Conservation (phyloP, 2,888 invertebrate species). For the Machimus rusticus region DNA sequence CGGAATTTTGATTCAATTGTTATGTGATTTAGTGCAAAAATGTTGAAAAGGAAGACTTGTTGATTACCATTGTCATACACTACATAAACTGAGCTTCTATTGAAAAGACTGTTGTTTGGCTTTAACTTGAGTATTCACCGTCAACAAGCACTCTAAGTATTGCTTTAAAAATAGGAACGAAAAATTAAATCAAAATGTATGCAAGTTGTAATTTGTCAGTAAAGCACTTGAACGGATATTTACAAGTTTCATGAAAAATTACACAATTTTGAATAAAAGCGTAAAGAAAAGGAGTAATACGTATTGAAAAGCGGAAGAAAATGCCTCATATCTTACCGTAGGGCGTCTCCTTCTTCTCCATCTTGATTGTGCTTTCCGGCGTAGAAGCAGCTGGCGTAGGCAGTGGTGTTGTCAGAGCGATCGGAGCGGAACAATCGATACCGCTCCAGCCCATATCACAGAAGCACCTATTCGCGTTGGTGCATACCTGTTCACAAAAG, state of each 20-base stretch:
- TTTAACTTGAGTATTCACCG: background rate
- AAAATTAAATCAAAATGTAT: background rate
- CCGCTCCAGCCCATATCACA: constrained; percentile 90
- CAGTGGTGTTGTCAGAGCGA: constrained; percentile 71
- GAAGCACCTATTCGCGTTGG: constrained; percentile 90
- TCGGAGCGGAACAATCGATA: constrained; percentile 82
- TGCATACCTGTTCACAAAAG: constrained; percentile 76
- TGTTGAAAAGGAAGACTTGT: background rate
- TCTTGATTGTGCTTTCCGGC: constrained; percentile 69
- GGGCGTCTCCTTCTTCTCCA: constrained; percentile 91
- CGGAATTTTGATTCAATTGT: constrained; percentile 2
- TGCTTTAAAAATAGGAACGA: background rate
- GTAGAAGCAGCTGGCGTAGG: constrained; percentile 68
- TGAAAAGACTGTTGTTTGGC: background rate
- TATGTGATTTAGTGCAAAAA: background rate
- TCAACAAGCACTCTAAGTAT: constrained; percentile 9
- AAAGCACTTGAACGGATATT: constrained; percentile 18
- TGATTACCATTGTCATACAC: constrained; percentile 48
- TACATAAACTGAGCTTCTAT: background rate
- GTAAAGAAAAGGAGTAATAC: constrained; percentile 6
- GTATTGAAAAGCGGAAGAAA: background rate
- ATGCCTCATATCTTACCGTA: constrained; percentile 75
- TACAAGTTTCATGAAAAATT: constrained; percentile 5
- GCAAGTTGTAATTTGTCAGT: constrained; percentile 1
- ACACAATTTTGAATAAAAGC: constrained; percentile 26